phyloP scores from a whole-genome alignment of 2,113 vertebrate genomes.

The Orycteropus afer region DNA sequence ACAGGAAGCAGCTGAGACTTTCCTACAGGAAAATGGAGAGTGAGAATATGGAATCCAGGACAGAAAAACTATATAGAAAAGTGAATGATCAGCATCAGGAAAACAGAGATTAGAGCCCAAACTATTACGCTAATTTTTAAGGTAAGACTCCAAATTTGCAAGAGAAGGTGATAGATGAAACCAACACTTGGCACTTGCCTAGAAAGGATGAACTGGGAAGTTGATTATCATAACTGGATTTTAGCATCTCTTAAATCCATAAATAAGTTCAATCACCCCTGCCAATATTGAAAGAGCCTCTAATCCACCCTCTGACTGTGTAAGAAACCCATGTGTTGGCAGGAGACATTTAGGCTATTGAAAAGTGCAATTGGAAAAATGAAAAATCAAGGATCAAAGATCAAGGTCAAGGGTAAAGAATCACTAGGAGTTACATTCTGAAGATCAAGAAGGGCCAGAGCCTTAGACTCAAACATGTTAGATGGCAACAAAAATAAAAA shows the following conservation, averaged over 20 bases:
- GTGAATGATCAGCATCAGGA: background rate
- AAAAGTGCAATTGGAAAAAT: background rate
- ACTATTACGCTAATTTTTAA: background rate
- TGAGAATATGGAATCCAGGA: background rate
- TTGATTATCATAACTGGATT: background rate
- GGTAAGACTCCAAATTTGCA: background rate
- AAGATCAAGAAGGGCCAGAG: background rate
- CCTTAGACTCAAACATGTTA: background rate
- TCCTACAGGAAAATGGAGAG: background rate
- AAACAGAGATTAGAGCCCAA: background rate
- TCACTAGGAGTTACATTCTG: background rate
- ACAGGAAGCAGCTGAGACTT: background rate
- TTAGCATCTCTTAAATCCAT: background rate
- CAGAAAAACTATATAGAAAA: background rate
- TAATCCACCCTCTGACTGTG: background rate
- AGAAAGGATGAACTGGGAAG: background rate
- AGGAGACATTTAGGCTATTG: background rate
- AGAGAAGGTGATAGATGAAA: background rate
- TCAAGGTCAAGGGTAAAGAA: background rate
- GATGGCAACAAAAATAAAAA: background rate
- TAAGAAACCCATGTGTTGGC: background rate
- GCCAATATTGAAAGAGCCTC: background rate
- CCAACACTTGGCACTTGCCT: background rate
- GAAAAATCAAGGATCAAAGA: no score
- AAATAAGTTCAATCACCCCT: fast-evolving